Evolutionary conservation across 2,888 invertebrate species (phyloP).

Genomic region (Gari tellinella): DNA sequence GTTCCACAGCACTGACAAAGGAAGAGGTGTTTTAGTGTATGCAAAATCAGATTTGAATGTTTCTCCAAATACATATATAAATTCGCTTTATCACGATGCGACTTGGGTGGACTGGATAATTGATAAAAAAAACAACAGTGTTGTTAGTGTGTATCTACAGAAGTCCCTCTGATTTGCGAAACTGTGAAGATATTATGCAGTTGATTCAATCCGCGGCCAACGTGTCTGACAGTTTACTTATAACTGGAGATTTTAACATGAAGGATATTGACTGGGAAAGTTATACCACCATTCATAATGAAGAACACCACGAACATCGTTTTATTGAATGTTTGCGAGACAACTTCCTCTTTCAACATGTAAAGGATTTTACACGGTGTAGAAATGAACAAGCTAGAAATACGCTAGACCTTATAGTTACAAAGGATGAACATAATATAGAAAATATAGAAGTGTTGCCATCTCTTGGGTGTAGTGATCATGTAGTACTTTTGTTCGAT

Average conservation of each 20-base stretch:
- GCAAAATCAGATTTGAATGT: no score
- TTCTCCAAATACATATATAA: no score
- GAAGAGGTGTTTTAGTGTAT: no score
- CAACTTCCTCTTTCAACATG: conserved; percentile 23
- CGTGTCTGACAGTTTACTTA: conserved; percentile 1
- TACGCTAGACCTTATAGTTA: conserved; percentile 15
- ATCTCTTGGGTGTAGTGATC: conserved; percentile 21
- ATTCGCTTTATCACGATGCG: no score
- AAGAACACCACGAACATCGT: conserved; percentile 6
- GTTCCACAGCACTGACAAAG: no score
- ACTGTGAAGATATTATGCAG: neutral
- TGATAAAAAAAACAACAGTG: neutral
- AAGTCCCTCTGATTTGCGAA: conserved; percentile 21
- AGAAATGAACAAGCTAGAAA: conserved; percentile 15
- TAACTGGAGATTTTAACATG: conserved; percentile 22
- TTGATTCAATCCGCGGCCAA: neutral
- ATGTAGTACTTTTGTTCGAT: no score
- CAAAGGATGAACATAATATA: conserved; percentile 23
- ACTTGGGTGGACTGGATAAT: conserved; percentile 15
- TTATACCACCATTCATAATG: conserved; percentile 1
- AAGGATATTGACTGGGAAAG: conserved; percentile 3
- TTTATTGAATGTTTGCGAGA: conserved; percentile 27
- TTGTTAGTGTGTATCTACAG: conserved; percentile 7
- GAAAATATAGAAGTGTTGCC: conserved; percentile 10
- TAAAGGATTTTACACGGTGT: conserved; percentile 13